Evolutionary conservation across 2,113 vertebrate species (phyloP).

Genomic region (Chamaea fasciata): DNA sequence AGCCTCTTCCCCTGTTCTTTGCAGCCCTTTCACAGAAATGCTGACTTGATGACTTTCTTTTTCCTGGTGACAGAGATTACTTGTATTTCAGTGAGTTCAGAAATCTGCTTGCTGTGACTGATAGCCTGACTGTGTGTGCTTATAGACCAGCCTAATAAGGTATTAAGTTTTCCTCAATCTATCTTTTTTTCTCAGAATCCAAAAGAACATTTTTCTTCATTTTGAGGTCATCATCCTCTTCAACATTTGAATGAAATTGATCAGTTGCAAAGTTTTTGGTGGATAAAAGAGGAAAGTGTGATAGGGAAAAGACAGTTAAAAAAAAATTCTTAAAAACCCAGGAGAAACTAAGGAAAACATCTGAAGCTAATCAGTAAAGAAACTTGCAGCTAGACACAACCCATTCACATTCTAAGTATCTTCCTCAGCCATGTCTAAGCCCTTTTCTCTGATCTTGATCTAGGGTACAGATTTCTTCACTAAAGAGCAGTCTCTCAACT

Average conservation of each 20-base stretch:
- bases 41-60: neutral
- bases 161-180: neutral
- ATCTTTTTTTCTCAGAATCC: neutral
- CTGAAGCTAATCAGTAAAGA: neutral
- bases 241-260: neutral
- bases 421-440: accelerated
- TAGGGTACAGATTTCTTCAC: neutral
- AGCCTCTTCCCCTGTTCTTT: neutral
- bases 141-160: neutral
- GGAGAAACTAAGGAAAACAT: neutral
- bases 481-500: neutral
- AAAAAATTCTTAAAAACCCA: neutral
- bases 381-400: neutral
- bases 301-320: neutral
- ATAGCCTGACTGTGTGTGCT: neutral
- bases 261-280: neutral
- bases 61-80: neutral
- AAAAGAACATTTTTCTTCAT: neutral
- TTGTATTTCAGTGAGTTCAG: neutral
- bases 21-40: neutral
- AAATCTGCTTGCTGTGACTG: neutral
- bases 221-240: neutral
- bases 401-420: neutral
- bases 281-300: neutral
- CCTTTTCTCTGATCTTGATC: neutral